Conservation (phyloP, 2,113 vertebrate genomes). For the Heteronetta atricapilla region DNA sequence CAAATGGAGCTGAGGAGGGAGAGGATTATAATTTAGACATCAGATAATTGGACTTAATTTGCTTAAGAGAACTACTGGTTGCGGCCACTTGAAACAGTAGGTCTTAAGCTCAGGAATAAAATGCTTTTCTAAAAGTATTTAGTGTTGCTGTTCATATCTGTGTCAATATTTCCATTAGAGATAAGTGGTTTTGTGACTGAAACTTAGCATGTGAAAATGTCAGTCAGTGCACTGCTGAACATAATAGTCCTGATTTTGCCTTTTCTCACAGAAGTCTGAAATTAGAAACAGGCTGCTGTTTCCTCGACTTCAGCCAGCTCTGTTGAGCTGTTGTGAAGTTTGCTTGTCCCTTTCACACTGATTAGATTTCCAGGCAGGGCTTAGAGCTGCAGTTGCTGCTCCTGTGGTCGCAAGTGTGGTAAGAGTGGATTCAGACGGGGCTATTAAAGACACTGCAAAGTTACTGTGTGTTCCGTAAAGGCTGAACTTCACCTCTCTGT, state of each 20-base stretch:
- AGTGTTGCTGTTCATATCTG: background rate
- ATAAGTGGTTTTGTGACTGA: slow-evolving; percentile 23
- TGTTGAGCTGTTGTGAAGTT: background rate
- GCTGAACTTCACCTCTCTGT: background rate
- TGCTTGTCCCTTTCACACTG: background rate
- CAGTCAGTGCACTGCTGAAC: background rate
- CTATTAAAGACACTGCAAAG: background rate
- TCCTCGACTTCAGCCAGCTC: background rate
- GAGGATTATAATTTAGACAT: slow-evolving; percentile 59
- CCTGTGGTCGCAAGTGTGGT: background rate
- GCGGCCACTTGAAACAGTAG: slow-evolving; percentile 40
- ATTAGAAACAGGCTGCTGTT: background rate
- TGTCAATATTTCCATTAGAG: slow-evolving; percentile 53
- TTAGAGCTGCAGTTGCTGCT: background rate
- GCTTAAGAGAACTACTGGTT: slow-evolving; percentile 43
- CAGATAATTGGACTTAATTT: slow-evolving; percentile 59
- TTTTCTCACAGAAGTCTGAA: background rate
- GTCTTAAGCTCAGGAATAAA: slow-evolving; percentile 31
- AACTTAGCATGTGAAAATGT: background rate
- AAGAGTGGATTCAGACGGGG: background rate
- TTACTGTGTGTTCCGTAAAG: background rate
- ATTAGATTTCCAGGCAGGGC: background rate
- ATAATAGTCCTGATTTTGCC: background rate
- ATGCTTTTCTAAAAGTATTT: slow-evolving; percentile 37
- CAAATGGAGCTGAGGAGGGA: slow-evolving; percentile 49